A percentile compares a stretch with the other conserved stretches of the same genome.
phyloP scores from a whole-genome alignment of 2,797 vertebrate species.

The Cyclura pinguis region DNA sequence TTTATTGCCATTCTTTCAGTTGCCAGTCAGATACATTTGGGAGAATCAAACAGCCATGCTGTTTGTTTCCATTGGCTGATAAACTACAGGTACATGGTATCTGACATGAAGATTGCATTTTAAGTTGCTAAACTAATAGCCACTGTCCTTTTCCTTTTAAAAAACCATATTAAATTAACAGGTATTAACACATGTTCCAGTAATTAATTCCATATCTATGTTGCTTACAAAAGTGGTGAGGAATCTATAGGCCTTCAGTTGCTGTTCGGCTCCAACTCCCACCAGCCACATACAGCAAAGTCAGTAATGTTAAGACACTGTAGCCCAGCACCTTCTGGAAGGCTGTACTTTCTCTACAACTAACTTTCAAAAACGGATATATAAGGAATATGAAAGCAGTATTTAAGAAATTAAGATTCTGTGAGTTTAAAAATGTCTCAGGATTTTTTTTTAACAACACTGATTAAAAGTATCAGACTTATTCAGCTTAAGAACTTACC shows the following conservation, averaged over 20 bases:
- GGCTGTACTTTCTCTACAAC: not conserved
- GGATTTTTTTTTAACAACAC: not conserved
- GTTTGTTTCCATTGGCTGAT: not conserved
- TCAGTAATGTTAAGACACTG: too few species aligned
- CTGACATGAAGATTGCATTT: not conserved
- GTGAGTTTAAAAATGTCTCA: not conserved
- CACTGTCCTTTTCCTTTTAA: not conserved
- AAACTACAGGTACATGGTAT: not conserved
- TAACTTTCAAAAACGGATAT: not conserved
- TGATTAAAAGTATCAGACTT: not conserved
- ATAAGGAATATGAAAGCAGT: not conserved
- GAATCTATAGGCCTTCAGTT: not conserved
- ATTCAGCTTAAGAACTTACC: constrained; percentile 81
- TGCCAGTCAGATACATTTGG: not conserved
- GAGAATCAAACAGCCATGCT: not conserved
- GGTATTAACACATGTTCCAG: not conserved
- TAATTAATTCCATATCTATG: too few species aligned
- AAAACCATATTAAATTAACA: not conserved
- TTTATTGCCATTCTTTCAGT: not conserved
- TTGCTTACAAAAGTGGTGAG: not conserved
- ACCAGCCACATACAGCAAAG: too few species aligned
- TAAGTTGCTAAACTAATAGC: not conserved
- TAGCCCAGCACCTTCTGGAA: not conserved
- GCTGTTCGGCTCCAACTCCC: not conserved
- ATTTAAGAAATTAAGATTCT: not conserved